These are phyloP conservation scores for Macaria liturata DNA, from an alignment of 2,888 invertebrate genomes.

Conservation along the genomic window DNA sequence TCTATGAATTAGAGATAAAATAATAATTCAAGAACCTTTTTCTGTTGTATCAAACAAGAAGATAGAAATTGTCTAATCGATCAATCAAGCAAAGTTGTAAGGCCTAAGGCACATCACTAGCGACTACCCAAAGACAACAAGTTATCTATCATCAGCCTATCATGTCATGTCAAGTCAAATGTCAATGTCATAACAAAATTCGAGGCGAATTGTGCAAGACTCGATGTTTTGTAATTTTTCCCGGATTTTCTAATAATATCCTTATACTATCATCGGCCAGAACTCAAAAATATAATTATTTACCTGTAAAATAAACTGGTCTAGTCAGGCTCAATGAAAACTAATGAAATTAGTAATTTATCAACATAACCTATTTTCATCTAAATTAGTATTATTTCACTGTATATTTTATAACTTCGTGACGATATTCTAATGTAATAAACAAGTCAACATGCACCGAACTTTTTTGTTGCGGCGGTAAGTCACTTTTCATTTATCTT, in stretches of 20 bases:
- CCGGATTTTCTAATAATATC: not conserved
- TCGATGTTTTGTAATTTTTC: not conserved
- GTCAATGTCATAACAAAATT: too few species aligned
- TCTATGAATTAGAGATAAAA: slow-evolving; percentile 58
- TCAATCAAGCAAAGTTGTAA: not conserved
- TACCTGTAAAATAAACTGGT: not conserved
- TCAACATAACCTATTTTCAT: slow-evolving; percentile 12
- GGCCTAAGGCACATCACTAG: too few species aligned
- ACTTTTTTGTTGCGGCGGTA: slow-evolving; percentile 59
- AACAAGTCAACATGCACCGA: slow-evolving; percentile 57
- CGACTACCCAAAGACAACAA: too few species aligned
- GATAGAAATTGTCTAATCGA: not conserved
- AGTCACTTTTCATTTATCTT: slow-evolving; percentile 28
- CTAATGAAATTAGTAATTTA: not conserved
- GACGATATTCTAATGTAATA: slow-evolving; percentile 8
- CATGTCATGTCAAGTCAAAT: too few species aligned
- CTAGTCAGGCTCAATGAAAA: too few species aligned
- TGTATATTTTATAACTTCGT: slow-evolving; percentile 2
- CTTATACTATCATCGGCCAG: not conserved
- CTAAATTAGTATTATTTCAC: not conserved
- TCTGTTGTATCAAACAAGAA: not conserved
- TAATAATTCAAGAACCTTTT: not conserved
- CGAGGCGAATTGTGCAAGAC: not conserved
- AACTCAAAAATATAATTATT: not conserved
- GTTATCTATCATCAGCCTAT: too few species aligned